A percentile compares a stretch with the other conserved stretches of the same genome.
These are phyloP conservation scores for Gobius niger DNA, from an alignment of 2,113 vertebrate species.

Conservation along the genomic window DNA sequence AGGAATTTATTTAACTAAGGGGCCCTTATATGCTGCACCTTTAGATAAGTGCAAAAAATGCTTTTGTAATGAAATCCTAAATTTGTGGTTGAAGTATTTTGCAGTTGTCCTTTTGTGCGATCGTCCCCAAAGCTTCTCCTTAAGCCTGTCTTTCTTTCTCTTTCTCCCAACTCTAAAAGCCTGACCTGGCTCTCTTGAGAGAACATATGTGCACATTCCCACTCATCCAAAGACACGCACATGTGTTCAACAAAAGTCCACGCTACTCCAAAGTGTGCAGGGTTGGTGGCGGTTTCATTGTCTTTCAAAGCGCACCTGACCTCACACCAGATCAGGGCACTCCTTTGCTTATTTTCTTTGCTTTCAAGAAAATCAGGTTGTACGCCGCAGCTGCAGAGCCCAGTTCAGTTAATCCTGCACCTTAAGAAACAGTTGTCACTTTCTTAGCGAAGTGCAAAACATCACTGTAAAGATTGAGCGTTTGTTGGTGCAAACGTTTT, in stretches of 20 bases:
- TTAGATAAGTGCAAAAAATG: not conserved
- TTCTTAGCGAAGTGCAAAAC: no score
- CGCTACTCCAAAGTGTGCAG: not conserved
- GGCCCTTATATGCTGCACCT: not conserved
- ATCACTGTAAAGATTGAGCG: no score
- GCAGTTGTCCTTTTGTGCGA: conserved; percentile 14
- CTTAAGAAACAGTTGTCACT: no score
- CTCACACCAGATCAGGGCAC: no score
- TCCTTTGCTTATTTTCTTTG: no score
- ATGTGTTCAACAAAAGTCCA: not conserved
- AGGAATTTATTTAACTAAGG: not conserved
- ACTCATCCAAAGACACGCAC: conserved; percentile 9
- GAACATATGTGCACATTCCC: conserved; percentile 9
- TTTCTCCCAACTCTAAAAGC: not conserved
- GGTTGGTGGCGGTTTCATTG: no score
- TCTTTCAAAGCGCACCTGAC: no score
- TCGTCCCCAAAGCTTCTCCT: conserved; percentile 12
- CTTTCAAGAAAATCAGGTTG: conserved; percentile 2
- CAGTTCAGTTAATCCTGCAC: not conserved
- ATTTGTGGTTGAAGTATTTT: not conserved
- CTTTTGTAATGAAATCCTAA: not conserved
- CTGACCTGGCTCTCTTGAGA: conserved; percentile 4
- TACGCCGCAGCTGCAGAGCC: conserved; percentile 54
- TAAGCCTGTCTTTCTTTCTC: conserved; percentile 19
- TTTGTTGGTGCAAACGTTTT: no score